Conservation (phyloP, 1,140 invertebrate genomes). For the Thrips palmi region DNA sequence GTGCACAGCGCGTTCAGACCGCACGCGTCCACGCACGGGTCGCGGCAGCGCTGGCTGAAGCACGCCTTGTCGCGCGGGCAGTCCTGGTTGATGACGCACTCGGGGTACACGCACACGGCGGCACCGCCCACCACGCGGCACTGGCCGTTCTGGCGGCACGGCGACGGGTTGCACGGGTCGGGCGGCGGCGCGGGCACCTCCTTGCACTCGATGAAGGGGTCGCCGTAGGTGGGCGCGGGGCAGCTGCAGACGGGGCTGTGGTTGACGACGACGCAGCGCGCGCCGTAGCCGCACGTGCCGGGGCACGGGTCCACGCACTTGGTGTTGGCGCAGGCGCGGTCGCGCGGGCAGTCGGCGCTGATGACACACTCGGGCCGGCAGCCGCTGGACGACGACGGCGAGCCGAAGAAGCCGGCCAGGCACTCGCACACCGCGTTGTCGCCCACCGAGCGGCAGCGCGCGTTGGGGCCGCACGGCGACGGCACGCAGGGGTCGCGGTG, state of each 20-base stretch:
- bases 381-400: conserved; percentile 29
- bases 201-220: conserved; percentile 54
- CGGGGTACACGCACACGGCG: conserved; percentile 61
- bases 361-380: conserved; percentile 56
- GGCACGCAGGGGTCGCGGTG: conserved; percentile 41
- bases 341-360: conserved; percentile 49
- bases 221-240: conserved; percentile 42
- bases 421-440: conserved; percentile 43
- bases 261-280: conserved; percentile 48
- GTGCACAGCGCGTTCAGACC: conserved; percentile 72
- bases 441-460: conserved; percentile 35
- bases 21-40: conserved; percentile 63
- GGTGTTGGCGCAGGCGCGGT: conserved; percentile 51
- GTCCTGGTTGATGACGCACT: conserved; percentile 68
- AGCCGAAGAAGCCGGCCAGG: conserved; percentile 41
- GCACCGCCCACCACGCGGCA: conserved; percentile 48
- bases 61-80: conserved; percentile 65
- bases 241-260: conserved; percentile 67
- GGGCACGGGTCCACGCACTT: conserved; percentile 56
- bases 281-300: conserved; percentile 46
- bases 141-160: conserved; percentile 59
- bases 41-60: conserved; percentile 57
- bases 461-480: conserved; percentile 48
- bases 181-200: conserved; percentile 25
- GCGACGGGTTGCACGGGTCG: conserved; percentile 63